Evolutionary conservation across 2,797 vertebrate species (phyloP).

Genomic region (Smutsia gigantea): DNA sequence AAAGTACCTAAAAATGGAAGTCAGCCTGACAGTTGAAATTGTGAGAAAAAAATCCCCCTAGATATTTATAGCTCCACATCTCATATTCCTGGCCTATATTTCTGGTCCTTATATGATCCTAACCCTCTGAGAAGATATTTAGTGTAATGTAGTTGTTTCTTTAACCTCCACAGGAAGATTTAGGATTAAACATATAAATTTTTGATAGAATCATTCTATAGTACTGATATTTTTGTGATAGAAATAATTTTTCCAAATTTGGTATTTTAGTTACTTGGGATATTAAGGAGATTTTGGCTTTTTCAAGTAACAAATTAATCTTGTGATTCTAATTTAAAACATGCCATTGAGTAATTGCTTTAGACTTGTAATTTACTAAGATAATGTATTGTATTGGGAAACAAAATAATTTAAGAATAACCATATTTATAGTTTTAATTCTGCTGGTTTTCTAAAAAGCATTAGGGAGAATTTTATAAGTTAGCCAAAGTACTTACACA

Average conservation of each 20-base stretch:
- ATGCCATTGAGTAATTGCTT: slow-evolving; percentile 35
- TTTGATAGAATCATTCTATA: neutral
- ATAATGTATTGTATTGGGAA: neutral
- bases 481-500: slow-evolving; percentile 37
- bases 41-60: slow-evolving; percentile 25
- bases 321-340: slow-evolving; percentile 59
- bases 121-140: neutral
- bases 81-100: neutral
- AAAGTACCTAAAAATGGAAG: neutral
- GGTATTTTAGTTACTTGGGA: neutral
- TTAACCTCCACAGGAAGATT: neutral
- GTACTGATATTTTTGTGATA: neutral
- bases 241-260: neutral
- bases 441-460: slow-evolving; percentile 42
- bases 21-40: neutral
- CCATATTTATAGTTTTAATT: slow-evolving; percentile 67
- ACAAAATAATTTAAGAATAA: slow-evolving; percentile 52
- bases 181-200: neutral
- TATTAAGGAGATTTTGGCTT: neutral
- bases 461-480: slow-evolving; percentile 25
- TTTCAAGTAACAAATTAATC: slow-evolving; percentile 39
- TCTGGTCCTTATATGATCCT: neutral
- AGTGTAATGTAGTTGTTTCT: neutral
- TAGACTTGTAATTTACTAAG: slow-evolving; percentile 37
- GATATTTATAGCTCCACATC: neutral